Evolutionary conservation across 2,888 invertebrate genomes (phyloP).

Genomic region (Sepiola atlantica): DNA sequence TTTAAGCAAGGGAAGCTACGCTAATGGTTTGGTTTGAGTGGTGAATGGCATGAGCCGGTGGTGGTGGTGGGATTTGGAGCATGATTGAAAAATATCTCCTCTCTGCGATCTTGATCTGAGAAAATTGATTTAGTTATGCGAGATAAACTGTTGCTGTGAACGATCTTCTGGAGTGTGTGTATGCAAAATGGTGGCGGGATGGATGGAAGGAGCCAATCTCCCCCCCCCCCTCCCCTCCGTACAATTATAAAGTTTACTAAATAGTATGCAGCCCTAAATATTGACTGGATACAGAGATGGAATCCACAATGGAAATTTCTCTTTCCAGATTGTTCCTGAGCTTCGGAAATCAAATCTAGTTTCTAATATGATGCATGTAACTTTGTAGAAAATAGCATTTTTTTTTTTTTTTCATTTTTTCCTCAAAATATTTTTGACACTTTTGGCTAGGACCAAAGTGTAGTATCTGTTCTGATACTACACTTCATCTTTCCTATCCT

Average conservation of each 20-base stretch:
- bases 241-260: constrained; percentile 20
- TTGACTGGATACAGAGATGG: background rate
- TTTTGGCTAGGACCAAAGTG: too few relatives aligned
- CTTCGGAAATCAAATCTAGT: background rate
- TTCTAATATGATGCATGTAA: background rate
- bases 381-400: background rate
- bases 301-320: background rate
- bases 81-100: constrained; percentile 32
- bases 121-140: constrained; percentile 20
- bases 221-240: background rate
- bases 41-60: background rate
- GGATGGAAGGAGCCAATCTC: background rate
- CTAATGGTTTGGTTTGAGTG: background rate
- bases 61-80: background rate
- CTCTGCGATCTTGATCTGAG: constrained; percentile 13
- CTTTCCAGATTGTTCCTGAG: background rate
- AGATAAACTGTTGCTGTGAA: constrained; percentile 22
- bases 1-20: constrained; percentile 2
- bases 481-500: too few relatives aligned
- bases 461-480: too few relatives aligned
- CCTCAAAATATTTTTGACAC: background rate
- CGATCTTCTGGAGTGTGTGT: background rate
- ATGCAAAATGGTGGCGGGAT: background rate
- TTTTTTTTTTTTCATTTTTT: background rate
- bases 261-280: background rate